Evolutionary conservation across 2,113 vertebrate genomes (phyloP).

Genomic region (Stegastes partitus): DNA sequence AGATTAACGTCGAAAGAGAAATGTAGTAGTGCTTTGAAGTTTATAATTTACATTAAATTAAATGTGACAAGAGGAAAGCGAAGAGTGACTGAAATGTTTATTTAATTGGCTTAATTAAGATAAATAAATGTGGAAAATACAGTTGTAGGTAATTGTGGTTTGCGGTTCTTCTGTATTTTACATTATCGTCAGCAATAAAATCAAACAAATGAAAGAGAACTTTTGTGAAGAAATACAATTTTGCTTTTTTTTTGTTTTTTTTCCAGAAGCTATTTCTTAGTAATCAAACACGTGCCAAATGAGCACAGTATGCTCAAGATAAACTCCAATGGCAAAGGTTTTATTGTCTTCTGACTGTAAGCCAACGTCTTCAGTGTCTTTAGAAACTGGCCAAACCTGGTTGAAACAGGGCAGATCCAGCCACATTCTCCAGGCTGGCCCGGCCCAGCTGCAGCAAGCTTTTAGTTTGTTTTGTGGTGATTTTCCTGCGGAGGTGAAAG

Average conservation of each 20-base stretch:
- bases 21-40: conserved; percentile 1
- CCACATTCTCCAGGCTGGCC: neutral
- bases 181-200: neutral
- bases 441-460: neutral
- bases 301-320: neutral
- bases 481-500: conserved; percentile 15
- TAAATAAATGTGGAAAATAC: too few relatives aligned
- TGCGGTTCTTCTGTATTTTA: neutral
- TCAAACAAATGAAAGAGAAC: neutral
- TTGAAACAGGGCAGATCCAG: conserved; percentile 29
- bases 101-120: neutral
- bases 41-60: neutral
- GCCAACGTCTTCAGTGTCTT: conserved; percentile 7
- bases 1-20: neutral
- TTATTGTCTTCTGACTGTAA: conserved; percentile 15
- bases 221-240: too few relatives aligned
- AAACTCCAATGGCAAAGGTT: neutral
- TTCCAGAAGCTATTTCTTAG: neutral
- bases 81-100: neutral
- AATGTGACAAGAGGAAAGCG: neutral
- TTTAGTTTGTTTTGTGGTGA: conserved; percentile 28
- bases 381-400: conserved; percentile 24
- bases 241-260: too few relatives aligned
- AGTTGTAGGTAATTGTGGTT: neutral
- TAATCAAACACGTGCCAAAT: neutral